A percentile compares a stretch with the other conserved stretches of the same genome.
Evolutionary conservation across 2,797 vertebrate species (phyloP).

Genomic region (Helarctos malayanus): DNA sequence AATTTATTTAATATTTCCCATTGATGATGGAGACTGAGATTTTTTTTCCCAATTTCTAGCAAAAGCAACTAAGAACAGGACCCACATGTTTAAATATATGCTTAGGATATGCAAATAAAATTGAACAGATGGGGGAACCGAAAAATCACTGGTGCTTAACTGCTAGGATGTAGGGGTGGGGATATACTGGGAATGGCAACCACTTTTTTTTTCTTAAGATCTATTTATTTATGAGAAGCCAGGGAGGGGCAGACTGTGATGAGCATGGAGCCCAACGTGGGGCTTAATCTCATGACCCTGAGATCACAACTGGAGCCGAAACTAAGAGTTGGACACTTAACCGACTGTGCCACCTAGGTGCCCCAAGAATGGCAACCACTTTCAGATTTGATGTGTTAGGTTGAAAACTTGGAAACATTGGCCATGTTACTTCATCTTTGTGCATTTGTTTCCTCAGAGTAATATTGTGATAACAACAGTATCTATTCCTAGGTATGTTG

Average conservation of each 20-base stretch:
- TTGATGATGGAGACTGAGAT: neutral
- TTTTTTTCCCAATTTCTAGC: constrained; percentile 32
- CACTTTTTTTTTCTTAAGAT: neutral
- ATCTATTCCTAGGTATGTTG: neutral
- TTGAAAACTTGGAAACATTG: neutral
- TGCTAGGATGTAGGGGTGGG: neutral
- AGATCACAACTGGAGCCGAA: neutral
- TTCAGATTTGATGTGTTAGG: neutral
- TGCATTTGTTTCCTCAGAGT: neutral
- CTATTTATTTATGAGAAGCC: neutral
- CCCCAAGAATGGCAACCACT: neutral
- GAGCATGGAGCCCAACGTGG: neutral
- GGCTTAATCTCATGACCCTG: neutral
- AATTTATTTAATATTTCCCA: constrained; percentile 2
- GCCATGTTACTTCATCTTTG: neutral
- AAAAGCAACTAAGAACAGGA: neutral
- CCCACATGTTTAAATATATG: neutral
- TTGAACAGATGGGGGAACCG: neutral
- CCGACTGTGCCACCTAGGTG: neutral
- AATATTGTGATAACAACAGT: neutral
- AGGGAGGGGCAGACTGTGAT: neutral
- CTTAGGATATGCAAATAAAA: constrained; percentile 10
- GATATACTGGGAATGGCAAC: neutral
- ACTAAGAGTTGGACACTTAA: neutral
- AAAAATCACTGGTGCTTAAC: neutral